Conservation (phyloP, 2,888 invertebrate species). For the Cheilosia grossa region DNA sequence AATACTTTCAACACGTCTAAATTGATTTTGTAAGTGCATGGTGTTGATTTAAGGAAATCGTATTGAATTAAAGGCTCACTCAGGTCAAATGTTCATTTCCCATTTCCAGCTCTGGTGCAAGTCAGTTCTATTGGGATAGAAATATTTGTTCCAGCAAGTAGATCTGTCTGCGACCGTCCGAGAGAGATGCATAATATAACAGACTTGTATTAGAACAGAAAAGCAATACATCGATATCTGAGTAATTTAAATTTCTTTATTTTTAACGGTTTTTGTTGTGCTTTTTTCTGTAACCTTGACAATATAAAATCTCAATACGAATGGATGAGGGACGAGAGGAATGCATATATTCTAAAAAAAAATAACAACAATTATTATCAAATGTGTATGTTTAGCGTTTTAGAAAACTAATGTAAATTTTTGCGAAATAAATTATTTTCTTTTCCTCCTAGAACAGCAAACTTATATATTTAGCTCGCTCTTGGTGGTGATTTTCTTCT, state of each 20-base stretch:
- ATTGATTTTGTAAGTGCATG: neutral
- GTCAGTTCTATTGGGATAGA: no score
- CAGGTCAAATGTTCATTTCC: no score
- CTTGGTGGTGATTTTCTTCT: no score
- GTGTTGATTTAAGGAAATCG: neutral
- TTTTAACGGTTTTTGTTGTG: neutral
- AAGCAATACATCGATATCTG: neutral
- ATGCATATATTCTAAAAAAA: constrained; percentile 22
- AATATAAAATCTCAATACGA: constrained; percentile 5
- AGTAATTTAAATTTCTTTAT: neutral
- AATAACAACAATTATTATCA: neutral
- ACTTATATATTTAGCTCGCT: neutral
- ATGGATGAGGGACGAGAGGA: neutral
- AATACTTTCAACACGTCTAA: neutral
- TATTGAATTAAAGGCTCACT: neutral
- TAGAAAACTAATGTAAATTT: constrained; percentile 5
- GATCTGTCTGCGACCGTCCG: neutral
- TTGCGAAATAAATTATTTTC: constrained; percentile 16
- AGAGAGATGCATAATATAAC: neutral
- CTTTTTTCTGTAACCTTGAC: constrained; percentile 6
- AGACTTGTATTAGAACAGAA: neutral
- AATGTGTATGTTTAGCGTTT: constrained; percentile 23
- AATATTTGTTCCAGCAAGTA: neutral
- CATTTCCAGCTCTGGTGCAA: no score
- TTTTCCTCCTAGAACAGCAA: neutral